Base-by-base conservation (phyloP, 1,140 invertebrate genomes). In the Luehdorfia chinensis region DNA sequence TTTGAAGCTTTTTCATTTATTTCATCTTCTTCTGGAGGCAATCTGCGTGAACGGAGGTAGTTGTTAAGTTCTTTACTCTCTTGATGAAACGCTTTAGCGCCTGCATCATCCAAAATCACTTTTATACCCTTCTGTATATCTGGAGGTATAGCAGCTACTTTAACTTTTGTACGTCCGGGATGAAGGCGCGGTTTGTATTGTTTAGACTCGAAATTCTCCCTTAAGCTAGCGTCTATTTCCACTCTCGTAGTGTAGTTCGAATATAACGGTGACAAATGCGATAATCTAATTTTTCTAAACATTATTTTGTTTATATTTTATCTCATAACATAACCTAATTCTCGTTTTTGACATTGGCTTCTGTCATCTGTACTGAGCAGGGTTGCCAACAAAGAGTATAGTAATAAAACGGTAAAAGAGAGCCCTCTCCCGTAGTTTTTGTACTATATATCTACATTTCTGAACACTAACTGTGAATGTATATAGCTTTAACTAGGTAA, bases 141-240 rank as follows among this genome's bases (percentile, higher is more conserved):
- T n/a, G 87, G 54, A 1, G 93, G 93, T 28, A 94, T 62, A 5
- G 62, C 25, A 6, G 90, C 71, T 5, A 71, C 53, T 55, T 76
- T 88, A 7, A 86, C 78, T 16, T 89, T 81, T 5, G 89, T 77
- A 36, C 68, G 58, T 1, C 94, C 94, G 9, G 93, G 91, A 88
- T 94, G 93, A 53, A 90, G 88, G 43, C 88, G 87, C 6, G 91
- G 89, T 74, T 93, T 94, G n/a, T 90, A 74, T 45, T 83, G 65
- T 5, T 91, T 76, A 12, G 88, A 78, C 28, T 90, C 88, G 27
- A 94, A 78, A 46, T 81, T 83, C 6, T 89, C 67, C 31, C 87
- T 59, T 7, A 92, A 62, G 18, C 57, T 62, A 13, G 87, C 68
- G 55, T 90, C 85, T 4, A 91, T 67, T 46, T 87, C 87, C 7